Percentiles rank a stretch among this genome's conserved stretches.
Conservation (phyloP, 2,797 vertebrate species). For the Coreius guichenoti region DNA sequence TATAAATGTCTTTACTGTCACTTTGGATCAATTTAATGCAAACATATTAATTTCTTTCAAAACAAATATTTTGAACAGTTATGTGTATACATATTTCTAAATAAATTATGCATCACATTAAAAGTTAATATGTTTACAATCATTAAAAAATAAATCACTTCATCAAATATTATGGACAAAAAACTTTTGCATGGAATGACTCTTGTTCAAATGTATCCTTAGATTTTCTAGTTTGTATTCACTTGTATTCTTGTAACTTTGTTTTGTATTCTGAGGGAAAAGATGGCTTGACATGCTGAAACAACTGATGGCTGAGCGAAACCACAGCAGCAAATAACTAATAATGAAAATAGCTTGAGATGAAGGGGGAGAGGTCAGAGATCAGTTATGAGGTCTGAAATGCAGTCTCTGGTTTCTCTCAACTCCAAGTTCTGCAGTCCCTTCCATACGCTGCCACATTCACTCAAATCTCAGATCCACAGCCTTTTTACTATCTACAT, state of each 20-base stretch:
- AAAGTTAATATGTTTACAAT: not conserved
- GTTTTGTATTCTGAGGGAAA: not conserved
- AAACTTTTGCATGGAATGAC: not conserved
- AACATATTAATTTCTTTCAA: not conserved
- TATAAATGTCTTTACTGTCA: not conserved
- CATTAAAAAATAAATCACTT: not conserved
- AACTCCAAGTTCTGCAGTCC: conserved; percentile 1
- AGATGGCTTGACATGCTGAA: conserved; percentile 14
- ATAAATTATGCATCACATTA: not conserved
- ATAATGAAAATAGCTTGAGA: conserved; percentile 54
- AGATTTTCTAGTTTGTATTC: not conserved
- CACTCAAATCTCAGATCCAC: not conserved
- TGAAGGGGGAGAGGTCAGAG: conserved; percentile 48
- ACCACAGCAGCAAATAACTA: conserved; percentile 42
- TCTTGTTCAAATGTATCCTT: not conserved
- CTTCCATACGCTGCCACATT: not conserved
- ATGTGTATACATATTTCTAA: not conserved
- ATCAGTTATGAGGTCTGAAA: conserved; percentile 51
- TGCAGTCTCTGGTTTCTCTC: conserved; percentile 32
- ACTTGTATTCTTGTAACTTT: not conserved
- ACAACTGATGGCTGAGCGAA: conserved; percentile 34
- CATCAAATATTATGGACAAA: not conserved
- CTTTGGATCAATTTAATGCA: not conserved
- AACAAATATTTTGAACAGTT: not conserved
- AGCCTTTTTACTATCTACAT: not conserved